phyloP scores from a whole-genome alignment of 2,888 invertebrate genomes.

The Plusia festucae region DNA sequence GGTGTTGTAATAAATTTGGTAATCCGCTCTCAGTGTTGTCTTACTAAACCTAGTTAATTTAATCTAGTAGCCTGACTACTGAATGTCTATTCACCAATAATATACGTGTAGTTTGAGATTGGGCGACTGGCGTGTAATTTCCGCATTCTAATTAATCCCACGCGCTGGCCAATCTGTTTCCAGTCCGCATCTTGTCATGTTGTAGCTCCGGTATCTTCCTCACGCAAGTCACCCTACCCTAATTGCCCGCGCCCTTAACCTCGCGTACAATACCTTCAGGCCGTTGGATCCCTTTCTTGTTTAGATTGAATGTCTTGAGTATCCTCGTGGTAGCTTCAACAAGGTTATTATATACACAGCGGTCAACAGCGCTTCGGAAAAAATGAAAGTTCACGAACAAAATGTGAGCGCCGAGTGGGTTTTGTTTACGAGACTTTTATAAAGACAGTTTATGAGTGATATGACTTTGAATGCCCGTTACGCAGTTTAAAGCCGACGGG shows the following conservation, averaged over 20 bases:
- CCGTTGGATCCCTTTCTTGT: constrained; percentile 43
- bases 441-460: constrained; percentile 35
- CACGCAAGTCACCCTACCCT: constrained; percentile 39
- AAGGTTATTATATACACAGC: constrained; percentile 32
- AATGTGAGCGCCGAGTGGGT: constrained; percentile 20
- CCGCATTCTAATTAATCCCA: constrained; percentile 25
- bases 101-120: constrained; percentile 14
- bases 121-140: constrained; percentile 11
- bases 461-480: constrained; percentile 38
- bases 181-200: constrained; percentile 27
- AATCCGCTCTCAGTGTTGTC: constrained; percentile 19
- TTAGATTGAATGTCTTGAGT: constrained; percentile 52
- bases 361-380: constrained; percentile 29
- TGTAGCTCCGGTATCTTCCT: constrained; percentile 22
- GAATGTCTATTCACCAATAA: neutral
- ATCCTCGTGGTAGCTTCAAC: constrained; percentile 25
- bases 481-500: constrained; percentile 24
- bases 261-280: constrained; percentile 19
- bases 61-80: constrained; percentile 9
- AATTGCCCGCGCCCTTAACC: constrained; percentile 46
- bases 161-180: constrained; percentile 23
- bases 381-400: constrained; percentile 29
- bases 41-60: constrained; percentile 25
- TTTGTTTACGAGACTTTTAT: constrained; percentile 42
- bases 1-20: constrained; percentile 28